Evolutionary conservation across 1,140 invertebrate genomes (phyloP), one percentile per base, ranked within the genome.

Genomic region (Apocrypta bakeri): DNA sequence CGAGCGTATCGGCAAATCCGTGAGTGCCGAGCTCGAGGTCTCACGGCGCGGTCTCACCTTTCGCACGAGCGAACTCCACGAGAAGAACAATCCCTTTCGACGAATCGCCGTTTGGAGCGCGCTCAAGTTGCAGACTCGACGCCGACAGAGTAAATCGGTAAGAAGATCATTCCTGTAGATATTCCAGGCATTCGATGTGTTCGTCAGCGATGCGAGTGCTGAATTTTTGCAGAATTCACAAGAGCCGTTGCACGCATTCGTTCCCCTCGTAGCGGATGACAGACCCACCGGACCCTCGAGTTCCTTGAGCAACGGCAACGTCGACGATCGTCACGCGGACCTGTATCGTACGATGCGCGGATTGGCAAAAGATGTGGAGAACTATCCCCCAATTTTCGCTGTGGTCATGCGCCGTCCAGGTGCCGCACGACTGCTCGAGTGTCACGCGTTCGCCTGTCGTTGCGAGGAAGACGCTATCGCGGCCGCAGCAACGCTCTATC

Each of bases 81-180:
- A 92, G 79, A 92, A 91, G 78, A 92, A 86, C 33, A 92, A 92
- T 83, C 96, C 97, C 2, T 98, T 98, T 88, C 95, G 96, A 14
- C 96, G 96, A 24, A 98, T 98, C 89, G 97, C 97, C 0, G 97
- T 98, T 1, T 98, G 97, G 97, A 97, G 97, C 25, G 91, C 91
- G 1, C 66, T 92, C 8, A 87, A 88, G 68, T 85, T 92, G 0
- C 71, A 80, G 24, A 76, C 12, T 1, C 71, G 78, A 3, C 63
- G 78, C 9, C 71, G 82, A 0, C 31, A 29, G 37, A 56, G 37
- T 40, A 66, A 56, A 17, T 56, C 48, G 33, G 69, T 71, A n/a
- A n/a, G n/a, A n/a, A n/a, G n/a, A n/a, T n/a, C n/a, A n/a, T n/a
- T n/a, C n/a, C n/a, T n/a, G n/a, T n/a, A 33, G 6, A 31, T 31